A percentile compares a stretch with the other conserved stretches of the same genome.
Conservation (phyloP, 2,113 vertebrate genomes). For the Ellobius talpinus region DNA sequence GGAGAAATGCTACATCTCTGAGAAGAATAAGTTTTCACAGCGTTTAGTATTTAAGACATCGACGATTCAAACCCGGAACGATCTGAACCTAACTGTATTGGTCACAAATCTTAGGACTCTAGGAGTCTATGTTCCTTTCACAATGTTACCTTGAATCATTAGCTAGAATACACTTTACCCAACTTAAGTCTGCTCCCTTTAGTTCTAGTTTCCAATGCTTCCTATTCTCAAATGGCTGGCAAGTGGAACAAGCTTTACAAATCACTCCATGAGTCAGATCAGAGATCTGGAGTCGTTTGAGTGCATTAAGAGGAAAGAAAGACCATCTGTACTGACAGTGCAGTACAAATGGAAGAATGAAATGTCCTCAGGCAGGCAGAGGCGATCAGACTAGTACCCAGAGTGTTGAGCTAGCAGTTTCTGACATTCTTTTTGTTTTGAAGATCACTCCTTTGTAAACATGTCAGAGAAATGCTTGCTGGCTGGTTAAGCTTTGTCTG, state of each 20-base stretch:
- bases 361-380: not conserved
- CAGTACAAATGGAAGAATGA: not conserved
- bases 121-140: not conserved
- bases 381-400: not conserved
- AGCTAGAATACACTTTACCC: not conserved
- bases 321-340: not conserved
- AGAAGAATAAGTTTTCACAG: not conserved
- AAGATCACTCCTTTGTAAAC: not conserved
- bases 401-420: not conserved
- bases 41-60: not conserved
- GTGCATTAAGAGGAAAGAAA: not conserved
- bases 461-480: not conserved
- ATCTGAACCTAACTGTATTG: not conserved
- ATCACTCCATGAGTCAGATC: not conserved
- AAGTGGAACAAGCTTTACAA: not conserved
- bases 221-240: not conserved
- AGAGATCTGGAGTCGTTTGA: not conserved
- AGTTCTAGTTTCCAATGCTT: not conserved
- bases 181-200: not conserved
- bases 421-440: not conserved
- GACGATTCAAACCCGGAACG: not conserved
- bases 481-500: not conserved
- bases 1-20: not conserved
- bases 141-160: accelerated
- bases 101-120: accelerated